Evolutionary conservation across 2,888 invertebrate genomes (phyloP), one percentile per base, ranked within the genome.

Genomic region (Tyria jacobaeae): DNA sequence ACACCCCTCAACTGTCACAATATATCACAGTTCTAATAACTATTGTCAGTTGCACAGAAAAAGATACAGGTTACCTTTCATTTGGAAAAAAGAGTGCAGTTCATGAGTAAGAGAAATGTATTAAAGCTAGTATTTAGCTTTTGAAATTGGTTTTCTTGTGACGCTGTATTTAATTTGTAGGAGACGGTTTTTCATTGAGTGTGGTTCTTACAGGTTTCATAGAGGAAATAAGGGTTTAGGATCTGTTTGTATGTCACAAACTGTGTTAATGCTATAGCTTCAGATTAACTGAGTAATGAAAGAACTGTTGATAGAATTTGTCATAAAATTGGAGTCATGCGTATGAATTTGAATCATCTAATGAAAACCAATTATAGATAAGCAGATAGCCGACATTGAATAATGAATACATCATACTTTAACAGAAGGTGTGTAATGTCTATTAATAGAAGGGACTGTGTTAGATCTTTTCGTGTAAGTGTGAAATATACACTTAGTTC

Each of bases 311-410:
- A 17, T 21, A 41, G 10, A 0, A 17, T 17, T 41, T 17, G 10
- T 15, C 15, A 48, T 15, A 14, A 25, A 15, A 25, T 25, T 48
- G 25, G 7, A 48, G 14, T 25, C 48, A 14, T 6, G 15, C 24
- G 24, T 25, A 25, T 4, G 10, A 48, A 25, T 4, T 24, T 24
- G 47, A 24, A 24, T 48, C 25, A 48, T 70, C 53, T 54, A 47
- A 34, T 31, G 44, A 39, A 37, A 55, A 53, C 53, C 47, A 50
- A 57, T 73, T 57, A 47, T 15, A 15, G 6, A 41, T 15, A 44
- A 55, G 21, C 27, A 21, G 31, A 44, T 21, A 47, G 17, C 21
- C 17, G 9, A 6, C 10, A 47, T 31, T 24, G 15, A 48, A 15
- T 48, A 25, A 48, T 7, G 25, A 14, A 25, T 48, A 6, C 2